Percentiles rank a stretch among this genome's conserved stretches.
Conservation (phyloP, 2,113 vertebrate species). For the Mobula hypostoma region DNA sequence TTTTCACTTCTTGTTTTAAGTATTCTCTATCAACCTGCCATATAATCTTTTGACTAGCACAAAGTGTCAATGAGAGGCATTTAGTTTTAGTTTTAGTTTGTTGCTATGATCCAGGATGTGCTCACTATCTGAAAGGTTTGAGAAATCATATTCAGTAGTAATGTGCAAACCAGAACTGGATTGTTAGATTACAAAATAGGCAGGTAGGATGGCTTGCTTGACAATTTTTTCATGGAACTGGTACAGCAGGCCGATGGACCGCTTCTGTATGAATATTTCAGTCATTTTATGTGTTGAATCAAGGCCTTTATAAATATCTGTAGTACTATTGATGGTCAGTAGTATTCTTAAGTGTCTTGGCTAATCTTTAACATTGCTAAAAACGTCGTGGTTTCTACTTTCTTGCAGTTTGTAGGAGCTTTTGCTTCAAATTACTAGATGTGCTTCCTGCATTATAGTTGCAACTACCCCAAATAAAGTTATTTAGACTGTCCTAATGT, state of each 20-base stretch:
- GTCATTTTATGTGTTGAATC: neutral
- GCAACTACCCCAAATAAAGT: too few relatives aligned
- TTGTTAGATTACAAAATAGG: neutral
- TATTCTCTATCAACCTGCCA: too few relatives aligned
- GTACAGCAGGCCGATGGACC: too few relatives aligned
- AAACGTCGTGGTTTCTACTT: too few relatives aligned
- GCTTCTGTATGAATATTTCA: too few relatives aligned
- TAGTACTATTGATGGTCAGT: neutral
- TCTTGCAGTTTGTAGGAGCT: too few relatives aligned
- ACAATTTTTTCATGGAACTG: neutral
- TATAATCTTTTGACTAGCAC: neutral
- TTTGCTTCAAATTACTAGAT: too few relatives aligned
- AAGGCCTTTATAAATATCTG: neutral
- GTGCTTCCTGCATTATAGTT: too few relatives aligned
- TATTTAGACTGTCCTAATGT: too few relatives aligned
- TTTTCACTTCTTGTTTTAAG: neutral
- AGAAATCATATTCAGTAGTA: neutral
- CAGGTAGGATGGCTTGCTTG: neutral
- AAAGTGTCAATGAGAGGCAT: neutral
- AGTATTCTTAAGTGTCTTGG: neutral
- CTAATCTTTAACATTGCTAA: too few relatives aligned
- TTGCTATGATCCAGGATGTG: neutral
- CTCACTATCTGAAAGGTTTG: neutral
- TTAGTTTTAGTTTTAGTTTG: neutral
- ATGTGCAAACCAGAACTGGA: too few relatives aligned